Evolutionary conservation across 1,140 invertebrate species (phyloP).

Genomic region (Platorchestia sp.): DNA sequence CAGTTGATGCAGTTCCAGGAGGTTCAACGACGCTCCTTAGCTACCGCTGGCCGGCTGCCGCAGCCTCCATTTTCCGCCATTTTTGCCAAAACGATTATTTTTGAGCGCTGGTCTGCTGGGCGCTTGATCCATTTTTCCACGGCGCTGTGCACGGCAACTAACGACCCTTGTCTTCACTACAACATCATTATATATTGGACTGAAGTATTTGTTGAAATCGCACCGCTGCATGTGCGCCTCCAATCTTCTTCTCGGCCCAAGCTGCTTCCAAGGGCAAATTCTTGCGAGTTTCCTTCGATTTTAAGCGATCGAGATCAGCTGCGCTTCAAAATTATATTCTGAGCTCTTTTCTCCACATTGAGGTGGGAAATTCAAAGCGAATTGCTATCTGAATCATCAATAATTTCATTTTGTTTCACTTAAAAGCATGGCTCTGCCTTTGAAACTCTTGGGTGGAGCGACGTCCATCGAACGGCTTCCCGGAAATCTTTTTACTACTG

Average conservation of each 20-base stretch:
- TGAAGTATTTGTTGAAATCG: slow-evolving; percentile 40
- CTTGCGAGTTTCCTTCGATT: neutral
- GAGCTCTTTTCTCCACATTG: neutral
- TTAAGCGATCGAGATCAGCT: neutral
- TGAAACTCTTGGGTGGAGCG: neutral
- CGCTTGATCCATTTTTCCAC: slow-evolving; percentile 9
- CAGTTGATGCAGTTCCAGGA: neutral
- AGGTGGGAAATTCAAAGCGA: too few species aligned
- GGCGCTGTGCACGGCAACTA: slow-evolving; percentile 48
- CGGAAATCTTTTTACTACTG: slow-evolving; percentile 18
- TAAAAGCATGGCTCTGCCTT: neutral
- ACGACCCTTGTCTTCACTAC: slow-evolving; percentile 39
- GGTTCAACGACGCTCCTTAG: neutral
- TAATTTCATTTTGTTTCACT: neutral
- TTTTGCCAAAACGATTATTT: slow-evolving; percentile 41
- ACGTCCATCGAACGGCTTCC: slow-evolving; percentile 4
- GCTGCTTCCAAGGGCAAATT: neutral
- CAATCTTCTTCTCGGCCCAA: neutral
- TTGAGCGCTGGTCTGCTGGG: slow-evolving; percentile 24
- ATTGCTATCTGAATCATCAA: neutral
- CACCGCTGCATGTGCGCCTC: slow-evolving; percentile 49
- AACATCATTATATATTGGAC: slow-evolving; percentile 4
- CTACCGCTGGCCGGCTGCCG: slow-evolving; percentile 25
- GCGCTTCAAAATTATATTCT: neutral
- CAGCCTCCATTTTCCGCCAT: slow-evolving; percentile 1